These are phyloP conservation scores for Morphnarchus princeps DNA, from an alignment of 2,113 vertebrate genomes.

Conservation along the genomic window DNA sequence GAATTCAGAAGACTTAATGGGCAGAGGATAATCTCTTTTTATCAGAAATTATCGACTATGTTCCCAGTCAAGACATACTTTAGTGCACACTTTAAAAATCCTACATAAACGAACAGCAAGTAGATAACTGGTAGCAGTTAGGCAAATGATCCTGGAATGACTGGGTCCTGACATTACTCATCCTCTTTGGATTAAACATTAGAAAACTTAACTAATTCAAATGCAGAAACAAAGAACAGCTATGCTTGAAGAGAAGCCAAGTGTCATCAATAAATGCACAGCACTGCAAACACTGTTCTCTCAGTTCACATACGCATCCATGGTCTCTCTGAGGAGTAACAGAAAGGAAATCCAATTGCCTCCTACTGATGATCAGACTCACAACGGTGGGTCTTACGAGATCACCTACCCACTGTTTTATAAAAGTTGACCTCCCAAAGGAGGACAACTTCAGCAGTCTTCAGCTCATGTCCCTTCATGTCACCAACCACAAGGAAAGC, in stretches of 20 bases:
- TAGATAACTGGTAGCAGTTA: not conserved
- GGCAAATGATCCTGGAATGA: not conserved
- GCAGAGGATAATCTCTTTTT: not conserved
- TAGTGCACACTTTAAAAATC: not conserved
- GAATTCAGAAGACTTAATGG: not conserved
- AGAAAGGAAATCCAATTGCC: not conserved
- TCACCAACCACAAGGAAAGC: not conserved
- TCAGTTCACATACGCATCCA: too few species aligned
- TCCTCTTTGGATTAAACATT: not conserved
- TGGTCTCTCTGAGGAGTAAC: not conserved
- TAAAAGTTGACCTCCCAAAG: not conserved
- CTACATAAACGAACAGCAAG: not conserved
- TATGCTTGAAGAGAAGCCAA: not conserved
- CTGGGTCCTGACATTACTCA: not conserved
- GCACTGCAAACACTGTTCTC: not conserved
- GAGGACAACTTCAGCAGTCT: not conserved
- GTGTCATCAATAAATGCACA: accelerated
- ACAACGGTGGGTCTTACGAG: not conserved
- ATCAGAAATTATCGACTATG: not conserved
- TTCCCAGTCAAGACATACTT: not conserved
- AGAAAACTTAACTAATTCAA: not conserved
- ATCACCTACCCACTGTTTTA: not conserved
- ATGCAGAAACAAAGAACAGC: not conserved
- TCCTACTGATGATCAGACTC: not conserved
- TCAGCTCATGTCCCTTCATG: not conserved